Conservation (phyloP, 2,797 vertebrate species). For the Alca torda region DNA sequence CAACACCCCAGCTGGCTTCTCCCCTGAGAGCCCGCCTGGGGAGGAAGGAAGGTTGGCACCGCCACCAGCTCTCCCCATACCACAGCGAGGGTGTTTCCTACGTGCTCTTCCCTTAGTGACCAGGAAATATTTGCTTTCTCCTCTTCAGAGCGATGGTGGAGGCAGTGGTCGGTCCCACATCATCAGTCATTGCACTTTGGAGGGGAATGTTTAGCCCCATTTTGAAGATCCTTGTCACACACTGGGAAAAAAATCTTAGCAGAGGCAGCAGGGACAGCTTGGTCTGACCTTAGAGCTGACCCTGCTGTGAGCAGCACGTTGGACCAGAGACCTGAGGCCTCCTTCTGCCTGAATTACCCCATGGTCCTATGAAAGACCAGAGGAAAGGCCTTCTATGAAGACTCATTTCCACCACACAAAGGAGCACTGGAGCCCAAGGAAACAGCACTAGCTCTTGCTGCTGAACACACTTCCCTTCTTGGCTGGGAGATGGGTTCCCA, state of each 20-base stretch:
- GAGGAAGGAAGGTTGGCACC: accelerated
- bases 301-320: not conserved
- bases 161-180: not conserved
- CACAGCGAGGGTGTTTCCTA: accelerated
- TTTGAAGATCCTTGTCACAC: not conserved
- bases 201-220: not conserved
- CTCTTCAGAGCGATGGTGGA: not conserved
- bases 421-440: not conserved
- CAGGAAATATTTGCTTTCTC: not conserved
- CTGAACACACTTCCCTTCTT: not conserved
- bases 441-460: not conserved
- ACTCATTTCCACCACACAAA: not conserved
- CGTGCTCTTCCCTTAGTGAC: not conserved
- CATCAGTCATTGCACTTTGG: not conserved
- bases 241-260: not conserved
- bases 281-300: not conserved
- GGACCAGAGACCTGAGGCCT: too few relatives aligned
- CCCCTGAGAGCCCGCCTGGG: accelerated
- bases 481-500: not conserved
- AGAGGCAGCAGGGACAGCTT: not conserved
- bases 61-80: accelerated
- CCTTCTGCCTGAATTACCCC: not conserved
- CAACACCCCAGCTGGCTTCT: not conserved
- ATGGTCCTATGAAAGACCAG: not conserved
- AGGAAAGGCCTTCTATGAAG: not conserved